Evolutionary conservation across 53 echinoderm and acorn worm genomes (phyloP), one percentile per base, ranked within the genome.

Genomic region (Glandiceps talaboti): DNA sequence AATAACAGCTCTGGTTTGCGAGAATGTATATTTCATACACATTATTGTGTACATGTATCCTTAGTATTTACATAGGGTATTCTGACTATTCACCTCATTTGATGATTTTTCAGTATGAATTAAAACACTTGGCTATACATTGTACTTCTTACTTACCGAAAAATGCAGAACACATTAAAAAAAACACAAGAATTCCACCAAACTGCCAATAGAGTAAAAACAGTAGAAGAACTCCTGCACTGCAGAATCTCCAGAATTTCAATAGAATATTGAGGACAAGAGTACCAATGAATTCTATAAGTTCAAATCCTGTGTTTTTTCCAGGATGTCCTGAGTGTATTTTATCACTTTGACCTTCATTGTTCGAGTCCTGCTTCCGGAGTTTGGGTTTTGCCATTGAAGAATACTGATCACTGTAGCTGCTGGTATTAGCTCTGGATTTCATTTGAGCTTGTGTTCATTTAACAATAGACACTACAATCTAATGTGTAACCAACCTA

Each of bases 191-290:
- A 25, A 45, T 29, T 29, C 77, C 76, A 14, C 82, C 86, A 20
- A 82, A 74, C 12, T 77, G 28, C 30, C 73, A 78, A 73, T 86
- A 86, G 27, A 82, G 33, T 6, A 86, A 77, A 29, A 86, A 33
- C 1, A 86, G 82, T 74, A 82, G 74, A 73, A 86, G 86, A 76
- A 82, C 81, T 73, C 86, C 77, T 27, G 82, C 76, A 29, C 81
- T 86, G 33, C 86, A 86, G 26, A 86, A 33, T 29, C 82, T 77
- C 86, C 86, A 86, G 82, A 26, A 84, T 74, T 28, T 84, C 64
- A 45, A 45, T 20, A 45, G 6, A 45, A 45, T 45, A 45, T 45
- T 45, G 6, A 45, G 20, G 20, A 45, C 64, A 45, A 45, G 64
- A 20, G 6, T 6, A 45, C 64, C 64, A 6, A 45, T 20, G 20